phyloP scores from a whole-genome alignment of 2,888 invertebrate genomes.

The Entomobrya proxima region DNA sequence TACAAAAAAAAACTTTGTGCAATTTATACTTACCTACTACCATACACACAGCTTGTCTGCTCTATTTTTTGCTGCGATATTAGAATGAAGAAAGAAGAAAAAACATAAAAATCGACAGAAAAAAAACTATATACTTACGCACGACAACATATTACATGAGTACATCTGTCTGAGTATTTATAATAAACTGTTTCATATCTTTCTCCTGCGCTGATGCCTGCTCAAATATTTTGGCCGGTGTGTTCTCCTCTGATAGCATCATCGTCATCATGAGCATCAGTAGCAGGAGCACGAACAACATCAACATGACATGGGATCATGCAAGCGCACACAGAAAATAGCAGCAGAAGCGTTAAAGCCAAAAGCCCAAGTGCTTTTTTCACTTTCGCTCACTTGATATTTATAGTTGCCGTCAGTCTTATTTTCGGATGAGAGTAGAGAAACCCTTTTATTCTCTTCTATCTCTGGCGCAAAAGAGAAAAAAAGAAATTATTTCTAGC shows the following conservation, averaged over 20 bases:
- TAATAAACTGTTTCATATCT: conserved; percentile 3
- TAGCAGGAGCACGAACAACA: background rate
- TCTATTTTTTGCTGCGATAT: background rate
- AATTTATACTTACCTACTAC: background rate
- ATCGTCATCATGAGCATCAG: background rate
- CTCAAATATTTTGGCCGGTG: conserved; percentile 52
- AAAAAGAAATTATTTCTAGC: background rate
- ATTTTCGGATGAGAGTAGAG: conserved; percentile 42
- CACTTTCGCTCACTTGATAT: conserved; percentile 58
- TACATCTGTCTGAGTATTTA: conserved; percentile 37
- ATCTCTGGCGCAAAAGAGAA: background rate
- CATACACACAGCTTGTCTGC: conserved; percentile 10
- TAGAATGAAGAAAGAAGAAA: background rate
- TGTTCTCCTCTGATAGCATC: conserved; percentile 32
- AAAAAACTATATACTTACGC: conserved; percentile 30
- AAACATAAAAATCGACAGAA: conserved; percentile 22
- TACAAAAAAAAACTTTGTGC: too few relatives aligned
- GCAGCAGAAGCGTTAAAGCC: conserved; percentile 7
- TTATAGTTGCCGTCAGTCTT: conserved; percentile 54
- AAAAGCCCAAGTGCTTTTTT: conserved; percentile 36
- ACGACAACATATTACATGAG: conserved; percentile 34
- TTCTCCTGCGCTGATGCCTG: background rate
- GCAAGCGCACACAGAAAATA: conserved; percentile 19
- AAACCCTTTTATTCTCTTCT: background rate
- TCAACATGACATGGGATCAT: conserved; percentile 39